Evolutionary conservation across 2,888 invertebrate genomes (phyloP).

Genomic region (Oxycera nigricornis): DNA sequence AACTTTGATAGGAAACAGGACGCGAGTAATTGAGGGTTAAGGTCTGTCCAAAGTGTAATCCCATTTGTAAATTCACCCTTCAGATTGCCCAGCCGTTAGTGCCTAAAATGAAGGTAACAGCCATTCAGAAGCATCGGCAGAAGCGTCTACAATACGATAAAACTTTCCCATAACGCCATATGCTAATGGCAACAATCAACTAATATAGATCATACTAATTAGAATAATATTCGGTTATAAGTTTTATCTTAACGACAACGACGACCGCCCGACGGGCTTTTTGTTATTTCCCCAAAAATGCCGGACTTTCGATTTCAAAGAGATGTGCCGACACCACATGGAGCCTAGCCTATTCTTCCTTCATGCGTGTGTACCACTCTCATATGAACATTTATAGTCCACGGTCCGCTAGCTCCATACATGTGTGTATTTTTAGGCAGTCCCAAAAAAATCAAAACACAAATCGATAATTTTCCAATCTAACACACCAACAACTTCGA

Average conservation of each 20-base stretch:
- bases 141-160: conserved; percentile 12
- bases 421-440: conserved; percentile 3
- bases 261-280: background rate
- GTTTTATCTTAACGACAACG: background rate
- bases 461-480: conserved; percentile 31
- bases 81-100: background rate
- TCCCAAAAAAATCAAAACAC: conserved; percentile 16
- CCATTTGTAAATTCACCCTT: background rate
- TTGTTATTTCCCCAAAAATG: conserved; percentile 28
- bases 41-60: background rate
- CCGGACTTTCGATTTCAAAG: conserved; percentile 37
- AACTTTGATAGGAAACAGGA: no score
- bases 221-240: conserved; percentile 36
- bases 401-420: no score
- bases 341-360: background rate
- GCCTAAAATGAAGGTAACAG: background rate
- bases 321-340: conserved; percentile 18
- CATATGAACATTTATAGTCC: no score
- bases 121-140: background rate
- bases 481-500: background rate
- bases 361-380: background rate
- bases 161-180: conserved; percentile 34
- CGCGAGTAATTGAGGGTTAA: background rate
- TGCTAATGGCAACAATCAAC: conserved; percentile 16
- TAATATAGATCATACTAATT: conserved; percentile 27